Evolutionary conservation across 2,797 vertebrate species (phyloP).

Genomic region (Orientallactaga sibirica): DNA sequence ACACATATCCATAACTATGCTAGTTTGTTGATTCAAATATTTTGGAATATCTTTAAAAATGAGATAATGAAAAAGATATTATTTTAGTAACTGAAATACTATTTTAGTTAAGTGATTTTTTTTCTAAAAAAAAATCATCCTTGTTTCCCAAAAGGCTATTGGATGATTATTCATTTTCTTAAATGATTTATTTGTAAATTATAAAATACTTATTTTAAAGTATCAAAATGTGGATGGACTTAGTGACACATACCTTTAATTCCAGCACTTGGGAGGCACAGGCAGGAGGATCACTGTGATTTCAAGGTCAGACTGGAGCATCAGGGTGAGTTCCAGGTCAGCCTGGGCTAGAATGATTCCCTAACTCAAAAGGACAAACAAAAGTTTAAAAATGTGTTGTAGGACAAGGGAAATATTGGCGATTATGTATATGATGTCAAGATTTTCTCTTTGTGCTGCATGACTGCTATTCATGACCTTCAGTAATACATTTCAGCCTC

Average conservation of each 20-base stretch:
- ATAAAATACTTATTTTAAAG: background rate
- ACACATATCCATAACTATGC: background rate
- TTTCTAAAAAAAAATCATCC: background rate
- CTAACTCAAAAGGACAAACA: background rate
- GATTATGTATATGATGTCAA: background rate
- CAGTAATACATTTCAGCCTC: background rate
- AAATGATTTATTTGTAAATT: conserved; percentile 19
- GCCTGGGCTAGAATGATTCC: too few species aligned
- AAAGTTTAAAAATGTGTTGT: background rate
- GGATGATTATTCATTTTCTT: background rate
- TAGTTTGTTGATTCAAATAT: background rate
- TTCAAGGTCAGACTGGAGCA: too few species aligned
- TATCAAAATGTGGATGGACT: background rate
- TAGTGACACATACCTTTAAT: too few species aligned
- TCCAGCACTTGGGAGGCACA: too few species aligned
- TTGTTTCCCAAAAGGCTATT: background rate
- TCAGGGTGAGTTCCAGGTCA: too few species aligned
- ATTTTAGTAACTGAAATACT: background rate
- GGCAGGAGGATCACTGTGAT: too few species aligned
- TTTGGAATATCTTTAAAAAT: background rate
- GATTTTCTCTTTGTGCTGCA: background rate
- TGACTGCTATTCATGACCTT: background rate
- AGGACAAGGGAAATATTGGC: background rate
- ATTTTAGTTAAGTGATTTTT: background rate
- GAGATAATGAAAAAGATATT: background rate